Evolutionary conservation across 1,140 invertebrate species (phyloP).

Genomic region (Dendrolimus kikuchii): DNA sequence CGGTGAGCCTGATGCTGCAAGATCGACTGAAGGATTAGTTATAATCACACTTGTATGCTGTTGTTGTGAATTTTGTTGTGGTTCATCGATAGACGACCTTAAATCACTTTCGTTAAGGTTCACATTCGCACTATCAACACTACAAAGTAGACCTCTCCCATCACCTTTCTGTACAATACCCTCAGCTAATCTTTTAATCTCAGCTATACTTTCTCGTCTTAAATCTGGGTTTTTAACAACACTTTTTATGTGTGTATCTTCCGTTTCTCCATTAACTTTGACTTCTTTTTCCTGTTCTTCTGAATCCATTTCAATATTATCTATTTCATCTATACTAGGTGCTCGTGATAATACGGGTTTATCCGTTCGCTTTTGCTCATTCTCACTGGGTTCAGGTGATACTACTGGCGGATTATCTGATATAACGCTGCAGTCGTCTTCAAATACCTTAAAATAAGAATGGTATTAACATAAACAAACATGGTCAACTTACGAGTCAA

Average conservation of each 20-base stretch:
- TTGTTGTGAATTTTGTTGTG: slow-evolving; percentile 23
- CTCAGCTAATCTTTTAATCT: slow-evolving; percentile 65
- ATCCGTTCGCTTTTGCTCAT: slow-evolving; percentile 54
- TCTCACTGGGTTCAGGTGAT: slow-evolving; percentile 63
- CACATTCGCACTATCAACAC: slow-evolving; percentile 55
- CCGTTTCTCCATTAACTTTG: slow-evolving; percentile 60
- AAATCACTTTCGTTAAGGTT: slow-evolving; percentile 51
- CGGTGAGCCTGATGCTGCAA: slow-evolving; percentile 60
- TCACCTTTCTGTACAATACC: slow-evolving; percentile 61
- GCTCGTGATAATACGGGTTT: slow-evolving; percentile 55
- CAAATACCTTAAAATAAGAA: slow-evolving; percentile 63
- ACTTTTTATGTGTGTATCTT: slow-evolving; percentile 54
- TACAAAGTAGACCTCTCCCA: slow-evolving; percentile 49
- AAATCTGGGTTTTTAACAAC: slow-evolving; percentile 60
- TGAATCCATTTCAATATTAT: slow-evolving; percentile 66
- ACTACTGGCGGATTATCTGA: slow-evolving; percentile 70
- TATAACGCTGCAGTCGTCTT: slow-evolving; percentile 73
- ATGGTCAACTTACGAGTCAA: background rate
- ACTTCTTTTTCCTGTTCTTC: slow-evolving; percentile 37
- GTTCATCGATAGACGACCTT: slow-evolving; percentile 41
- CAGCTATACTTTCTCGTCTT: slow-evolving; percentile 61
- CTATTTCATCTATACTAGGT: slow-evolving; percentile 62
- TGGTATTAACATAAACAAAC: background rate
- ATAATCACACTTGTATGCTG: slow-evolving; percentile 76
- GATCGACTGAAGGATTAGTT: slow-evolving; percentile 78